Evolutionary conservation across 2,113 vertebrate species (phyloP), one percentile per base, ranked within the genome.

Genomic region (Podarcis muralis): DNA sequence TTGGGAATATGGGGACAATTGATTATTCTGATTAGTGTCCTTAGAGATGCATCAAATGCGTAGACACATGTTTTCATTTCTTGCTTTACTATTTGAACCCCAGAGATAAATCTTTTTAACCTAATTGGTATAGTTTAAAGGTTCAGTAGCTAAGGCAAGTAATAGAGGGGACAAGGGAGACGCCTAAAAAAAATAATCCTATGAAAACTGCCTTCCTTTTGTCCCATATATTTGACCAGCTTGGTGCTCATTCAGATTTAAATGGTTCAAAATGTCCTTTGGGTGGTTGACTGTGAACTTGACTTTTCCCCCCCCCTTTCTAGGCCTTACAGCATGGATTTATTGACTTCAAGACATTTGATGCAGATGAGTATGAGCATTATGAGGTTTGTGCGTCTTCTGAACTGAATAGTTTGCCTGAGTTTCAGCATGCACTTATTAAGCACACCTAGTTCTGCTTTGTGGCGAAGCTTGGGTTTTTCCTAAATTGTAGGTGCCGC

Each of bases 301-400:
- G 37, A 30, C 27, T 94, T 53, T 37, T 90, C n/a, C n/a, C n/a
- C n/a, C n/a, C n/a, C n/a, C n/a, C 87, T 96, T 97, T 97, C 90
- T 95, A 99, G 99, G 98, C 98, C 80, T 96, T 99, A 91, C 98
- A 98, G 89, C 98, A 99, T 91, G 98, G 98, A 87, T 99, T 99
- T 97, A 98, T 99, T 92, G 97, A 99, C 97, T 99, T 99, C 89
- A 98, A 98, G 96, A 97, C 97, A 16, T 99, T 99, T 94, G 98
- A 99, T 90, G 98, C 98, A 95, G 98, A 98, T 32, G 99, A 99
- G 95, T 99, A 99, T 68, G 99, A 99, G 91, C 98, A 99, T 95
- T 99, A 99, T 85, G 99, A 99, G 98, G 99, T 99, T 96, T 96
- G 95, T 96, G 93, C 53, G 43, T 88, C 94, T 95, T 66, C 84